A percentile compares a stretch with the other conserved stretches of the same genome.
Evolutionary conservation across 2,113 vertebrate genomes (phyloP).

Genomic region (Athene noctua): DNA sequence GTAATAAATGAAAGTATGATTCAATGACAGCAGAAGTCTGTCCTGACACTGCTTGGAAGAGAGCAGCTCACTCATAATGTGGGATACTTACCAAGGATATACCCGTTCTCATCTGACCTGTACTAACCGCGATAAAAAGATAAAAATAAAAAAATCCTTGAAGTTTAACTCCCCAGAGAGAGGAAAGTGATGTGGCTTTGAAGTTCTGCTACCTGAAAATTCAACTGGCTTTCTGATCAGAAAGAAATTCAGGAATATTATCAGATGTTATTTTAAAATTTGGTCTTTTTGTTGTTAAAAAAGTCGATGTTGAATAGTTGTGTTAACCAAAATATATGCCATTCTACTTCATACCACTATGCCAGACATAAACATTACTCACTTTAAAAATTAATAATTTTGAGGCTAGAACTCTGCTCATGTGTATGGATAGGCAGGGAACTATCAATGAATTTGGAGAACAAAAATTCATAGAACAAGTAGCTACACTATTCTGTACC

Average conservation of each 20-base stretch:
- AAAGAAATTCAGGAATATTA: background rate
- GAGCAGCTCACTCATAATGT: background rate
- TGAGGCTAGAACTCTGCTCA: background rate
- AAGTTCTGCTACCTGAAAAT: background rate
- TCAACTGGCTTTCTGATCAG: background rate
- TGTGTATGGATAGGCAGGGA: background rate
- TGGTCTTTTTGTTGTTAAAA: background rate
- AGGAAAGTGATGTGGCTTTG: background rate
- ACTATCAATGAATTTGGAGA: background rate
- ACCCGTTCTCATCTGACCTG: background rate
- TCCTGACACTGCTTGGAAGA: background rate
- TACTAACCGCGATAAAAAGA: background rate
- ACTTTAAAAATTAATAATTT: background rate
- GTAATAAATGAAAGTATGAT: background rate
- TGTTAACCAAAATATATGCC: background rate
- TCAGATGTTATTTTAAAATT: background rate
- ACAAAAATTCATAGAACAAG: background rate
- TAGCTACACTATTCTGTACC: background rate
- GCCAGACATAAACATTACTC: background rate
- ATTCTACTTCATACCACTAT: background rate
- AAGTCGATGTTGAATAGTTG: background rate
- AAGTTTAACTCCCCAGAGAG: background rate
- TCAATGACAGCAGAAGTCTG: background rate
- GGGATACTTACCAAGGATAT: background rate
- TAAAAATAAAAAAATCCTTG: background rate